Base-by-base conservation (phyloP, 2,888 invertebrate species). In the Nomada fabriciana region DNA sequence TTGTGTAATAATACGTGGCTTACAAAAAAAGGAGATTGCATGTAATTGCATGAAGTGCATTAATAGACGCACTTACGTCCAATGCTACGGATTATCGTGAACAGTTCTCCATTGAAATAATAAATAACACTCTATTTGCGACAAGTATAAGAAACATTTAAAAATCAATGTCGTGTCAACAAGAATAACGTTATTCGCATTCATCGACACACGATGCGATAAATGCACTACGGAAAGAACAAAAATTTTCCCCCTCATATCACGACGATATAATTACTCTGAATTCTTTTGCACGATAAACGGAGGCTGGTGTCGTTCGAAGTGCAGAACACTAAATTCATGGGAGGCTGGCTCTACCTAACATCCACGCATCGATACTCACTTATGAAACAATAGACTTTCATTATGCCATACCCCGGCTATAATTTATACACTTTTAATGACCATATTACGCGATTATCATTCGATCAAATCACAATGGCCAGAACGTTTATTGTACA, bases 401-500 rank as follows among this genome's bases (percentile, higher is more conserved):
- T 47, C 50, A n/a, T 64, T 43, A 50, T 23, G 4, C 2, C 50
- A 2, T 18, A 5, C 29, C 29, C 0, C 7, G 60, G n/a, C 36
- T 9, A 36, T 60, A 60, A 60, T 18, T 60, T 15, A 2, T 43
- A 1, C 13, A 3, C 15, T 25, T 13, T 25, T 13, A 13, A 55
- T 23, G 5, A 2, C 5, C 23, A 11, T 23, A 18, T 53, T n/a
- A 3, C 13, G 1, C 11, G 10, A 15, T 57, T 29, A 1, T 55
- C 36, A 10, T 60, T 23, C 9, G 18, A 55, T 36, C 36, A 36
- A 36, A 36, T 36, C 36, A 36, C 36, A 36, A 7, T 36, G 36
- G 36, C 36, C 36, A 5, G 7, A 36, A 36, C 36, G 36, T 36
- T 36, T 47, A 13, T 47, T 47, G 47, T 47, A 15, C 92, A 96